Evolutionary conservation across 2,797 vertebrate species (phyloP).

Genomic region (Halcyon chelicuti): DNA sequence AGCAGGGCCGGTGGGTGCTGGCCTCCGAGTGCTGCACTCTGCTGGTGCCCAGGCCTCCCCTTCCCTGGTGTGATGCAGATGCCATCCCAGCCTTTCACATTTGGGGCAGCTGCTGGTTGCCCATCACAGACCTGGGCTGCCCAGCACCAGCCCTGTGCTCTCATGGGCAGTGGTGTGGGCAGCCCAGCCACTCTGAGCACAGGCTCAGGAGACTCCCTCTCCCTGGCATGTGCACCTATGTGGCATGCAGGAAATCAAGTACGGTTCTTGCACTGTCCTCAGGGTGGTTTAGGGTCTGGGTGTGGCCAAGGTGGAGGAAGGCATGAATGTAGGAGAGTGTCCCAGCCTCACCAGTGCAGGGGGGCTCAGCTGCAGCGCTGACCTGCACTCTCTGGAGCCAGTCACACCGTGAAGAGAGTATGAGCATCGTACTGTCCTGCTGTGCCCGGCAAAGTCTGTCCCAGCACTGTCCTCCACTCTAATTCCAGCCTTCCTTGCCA

Average conservation of each 20-base stretch:
- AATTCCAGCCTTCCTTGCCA: not conserved
- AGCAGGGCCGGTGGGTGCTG: not conserved
- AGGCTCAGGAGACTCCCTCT: not conserved
- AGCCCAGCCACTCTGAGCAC: not conserved
- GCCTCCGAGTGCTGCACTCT: too few relatives aligned
- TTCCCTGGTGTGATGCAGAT: rapidly evolving
- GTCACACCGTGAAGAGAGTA: not conserved
- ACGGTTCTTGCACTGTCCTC: not conserved
- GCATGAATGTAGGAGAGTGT: not conserved
- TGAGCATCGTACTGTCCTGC: not conserved
- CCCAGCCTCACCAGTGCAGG: too few relatives aligned
- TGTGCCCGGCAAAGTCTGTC: not conserved
- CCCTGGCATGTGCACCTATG: not conserved
- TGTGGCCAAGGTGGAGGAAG: not conserved
- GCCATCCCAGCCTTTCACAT: not conserved
- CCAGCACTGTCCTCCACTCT: not conserved
- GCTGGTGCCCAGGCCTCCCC: not conserved
- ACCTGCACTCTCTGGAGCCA: too few relatives aligned
- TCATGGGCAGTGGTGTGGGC: not conserved
- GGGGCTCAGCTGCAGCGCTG: not conserved
- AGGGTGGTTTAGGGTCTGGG: not conserved
- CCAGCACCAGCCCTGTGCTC: not conserved
- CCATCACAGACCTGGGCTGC: not conserved
- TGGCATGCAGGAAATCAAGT: not conserved
- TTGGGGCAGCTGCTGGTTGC: not conserved